Evolutionary conservation across 2,113 vertebrate species (phyloP), one percentile per base, ranked within the genome.

Genomic region (Muscicapa adusta): DNA sequence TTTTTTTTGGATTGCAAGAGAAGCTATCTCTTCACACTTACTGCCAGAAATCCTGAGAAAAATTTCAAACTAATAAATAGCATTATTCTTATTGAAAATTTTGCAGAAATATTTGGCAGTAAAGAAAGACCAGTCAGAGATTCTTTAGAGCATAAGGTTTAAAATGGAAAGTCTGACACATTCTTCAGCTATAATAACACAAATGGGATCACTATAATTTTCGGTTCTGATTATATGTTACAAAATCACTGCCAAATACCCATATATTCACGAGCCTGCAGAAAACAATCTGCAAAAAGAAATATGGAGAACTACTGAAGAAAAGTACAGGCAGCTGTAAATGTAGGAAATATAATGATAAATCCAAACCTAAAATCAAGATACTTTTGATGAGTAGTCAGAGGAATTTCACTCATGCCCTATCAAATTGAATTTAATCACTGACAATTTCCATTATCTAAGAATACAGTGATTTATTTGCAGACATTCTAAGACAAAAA

Each of bases 161-260:
- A 79, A 95, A 96, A 93, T 91, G 93, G 96, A 96, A 96, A 90
- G 36, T 93, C 82, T 90, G 90, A 94, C 83, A 86, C 65, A 68
- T 88, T 94, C 88, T 95, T 92, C 61, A 93, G 60, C 85, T 95
- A 40, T 88, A 96, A 96, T 95, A 96, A 90, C 85, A 85, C 94
- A 95, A 95, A 90, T 67, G 56, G 82, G 51, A 95, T 96, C 91
- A 96, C 95, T 97, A 79, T 96, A 96, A 96, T 96, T 94, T 96
- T 94, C 85, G 57, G 75, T 88, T 81, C 90, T 96, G 94, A 97
- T 97, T 96, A 96, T 76, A 93, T 20, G 92, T 93, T 97, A 94
- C 71, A 93, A 96, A 96, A 93, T 73, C 78, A 34, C 88, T 96
- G 85, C 88, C 94, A 90, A 95, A 96, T 74, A 74, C 63, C 74